These are phyloP conservation scores for Ophion costatus DNA, from an alignment of 2,888 invertebrate genomes.

Conservation along the genomic window DNA sequence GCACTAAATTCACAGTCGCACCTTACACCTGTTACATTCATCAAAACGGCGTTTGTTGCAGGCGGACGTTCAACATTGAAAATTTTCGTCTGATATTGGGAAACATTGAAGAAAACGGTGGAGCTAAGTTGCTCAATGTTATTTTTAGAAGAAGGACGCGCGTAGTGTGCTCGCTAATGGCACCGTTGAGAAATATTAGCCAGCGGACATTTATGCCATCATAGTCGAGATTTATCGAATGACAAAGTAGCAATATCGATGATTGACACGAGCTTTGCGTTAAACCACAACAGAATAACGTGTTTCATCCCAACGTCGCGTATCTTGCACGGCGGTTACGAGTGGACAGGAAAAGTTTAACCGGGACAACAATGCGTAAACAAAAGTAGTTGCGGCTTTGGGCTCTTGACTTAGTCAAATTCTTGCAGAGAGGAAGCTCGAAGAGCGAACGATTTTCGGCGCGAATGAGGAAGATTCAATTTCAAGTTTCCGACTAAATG, in stretches of 20 bases:
- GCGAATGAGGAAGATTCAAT: slow-evolving; percentile 68
- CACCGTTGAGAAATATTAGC: slow-evolving; percentile 60
- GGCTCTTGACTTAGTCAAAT: not conserved
- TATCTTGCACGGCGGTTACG: no score
- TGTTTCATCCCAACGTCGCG: no score
- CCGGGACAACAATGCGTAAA: slow-evolving; percentile 5
- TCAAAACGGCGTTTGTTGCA: slow-evolving; percentile 47
- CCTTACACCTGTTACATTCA: slow-evolving; percentile 62
- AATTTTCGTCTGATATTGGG: slow-evolving; percentile 65
- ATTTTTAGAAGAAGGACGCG: slow-evolving; percentile 70
- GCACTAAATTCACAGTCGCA: slow-evolving; percentile 70
- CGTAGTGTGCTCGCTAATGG: slow-evolving; percentile 41
- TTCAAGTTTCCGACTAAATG: slow-evolving; percentile 76
- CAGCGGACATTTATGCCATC: slow-evolving; percentile 42
- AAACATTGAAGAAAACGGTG: slow-evolving; percentile 57
- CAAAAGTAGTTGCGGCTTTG: not conserved
- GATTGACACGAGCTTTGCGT: not conserved
- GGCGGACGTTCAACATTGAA: slow-evolving; percentile 45
- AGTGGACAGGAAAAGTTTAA: not conserved
- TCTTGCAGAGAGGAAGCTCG: slow-evolving; percentile 3
- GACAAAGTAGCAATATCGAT: slow-evolving; percentile 14
- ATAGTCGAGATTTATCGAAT: slow-evolving; percentile 18
- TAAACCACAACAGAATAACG: not conserved
- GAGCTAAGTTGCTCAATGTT: slow-evolving; percentile 63
- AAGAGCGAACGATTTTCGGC: slow-evolving; percentile 1